Evolutionary conservation across 2,888 invertebrate genomes (phyloP), one percentile per base, ranked within the genome.

Genomic region (Colostygia pectinataria): DNA sequence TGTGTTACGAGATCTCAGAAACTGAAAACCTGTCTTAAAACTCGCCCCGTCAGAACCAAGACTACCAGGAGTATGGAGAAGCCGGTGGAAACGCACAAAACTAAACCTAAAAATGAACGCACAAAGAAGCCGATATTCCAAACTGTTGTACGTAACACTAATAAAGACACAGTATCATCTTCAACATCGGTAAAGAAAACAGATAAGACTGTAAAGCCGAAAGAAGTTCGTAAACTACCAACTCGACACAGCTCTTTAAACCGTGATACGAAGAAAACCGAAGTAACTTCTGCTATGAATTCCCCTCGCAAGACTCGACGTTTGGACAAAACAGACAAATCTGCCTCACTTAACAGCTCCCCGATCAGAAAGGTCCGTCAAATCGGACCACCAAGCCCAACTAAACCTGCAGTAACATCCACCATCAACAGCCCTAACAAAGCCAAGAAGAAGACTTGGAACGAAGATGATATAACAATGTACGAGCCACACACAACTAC

Each of bases 401-500:
- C 12, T 0, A 84, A 86, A 58, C 39, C 78, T 9, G 71, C 74
- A 4, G 80, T 88, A 0, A 80, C 79, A 34, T 87, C 88, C 0
- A 83, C 85, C 0, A 84, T 81, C 38, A 85, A 85, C 33, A 87
- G 84, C 55, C 83, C 81, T 0, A 87, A 87, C 31, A 88, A 83
- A 44, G 63, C 80, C 0, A 87, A 84, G 10, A 87, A 84, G 10
- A 89, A 87, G 49, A 70, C 66, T 4, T 83, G 82, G 65, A 70
- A 81, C 9, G 90, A 90, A 25, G 85, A 82, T 44, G 90, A 90
- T 52, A 72, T 90, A 0, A 90, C 90, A 0, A 90, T 90, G 90
- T 91, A 90, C 1, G 91, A 91, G 57, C 76, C 88, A 0, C 88
- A 88, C 25, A 87, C 89, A n/a, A 87, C 88, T 0, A 87, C 87